Conservation (phyloP, 2,113 vertebrate species). For the Euleptes europaea region DNA sequence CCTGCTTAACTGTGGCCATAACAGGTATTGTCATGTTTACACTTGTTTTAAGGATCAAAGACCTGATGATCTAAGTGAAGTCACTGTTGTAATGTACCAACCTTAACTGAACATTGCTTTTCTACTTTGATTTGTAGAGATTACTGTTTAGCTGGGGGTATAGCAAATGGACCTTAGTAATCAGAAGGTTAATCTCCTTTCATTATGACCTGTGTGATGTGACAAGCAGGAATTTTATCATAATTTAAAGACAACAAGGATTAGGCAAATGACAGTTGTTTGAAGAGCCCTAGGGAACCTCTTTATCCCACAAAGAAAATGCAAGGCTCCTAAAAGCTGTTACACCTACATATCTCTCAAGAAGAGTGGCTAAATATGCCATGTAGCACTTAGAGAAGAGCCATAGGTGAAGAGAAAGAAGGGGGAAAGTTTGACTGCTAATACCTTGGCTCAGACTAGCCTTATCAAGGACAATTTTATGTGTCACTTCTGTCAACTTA, state of each 20-base stretch:
- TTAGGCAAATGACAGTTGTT: constrained; percentile 51
- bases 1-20: neutral
- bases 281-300: constrained; percentile 40
- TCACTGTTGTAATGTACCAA: constrained; percentile 1
- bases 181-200: constrained; percentile 61
- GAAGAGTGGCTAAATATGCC: neutral
- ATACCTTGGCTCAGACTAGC: constrained; percentile 8
- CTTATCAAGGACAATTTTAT: constrained; percentile 21
- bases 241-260: constrained; percentile 58
- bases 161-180: constrained; percentile 47
- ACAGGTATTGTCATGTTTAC: constrained; percentile 33
- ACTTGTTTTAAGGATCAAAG: constrained; percentile 24
- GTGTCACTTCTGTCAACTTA: constrained; percentile 10
- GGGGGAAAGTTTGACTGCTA: neutral
- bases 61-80: constrained; percentile 26
- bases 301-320: constrained; percentile 36
- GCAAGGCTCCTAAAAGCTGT: constrained; percentile 32
- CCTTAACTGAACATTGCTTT: neutral
- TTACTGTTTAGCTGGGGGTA: constrained; percentile 30
- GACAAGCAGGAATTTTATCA: constrained; percentile 61
- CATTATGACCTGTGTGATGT: constrained; percentile 49
- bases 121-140: constrained; percentile 22
- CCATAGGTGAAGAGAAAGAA: constrained; percentile 5
- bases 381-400: neutral
- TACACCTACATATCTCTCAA: constrained; percentile 6